phyloP scores from a whole-genome alignment of 2,797 vertebrate genomes.

The Rhabdomys pumilio region DNA sequence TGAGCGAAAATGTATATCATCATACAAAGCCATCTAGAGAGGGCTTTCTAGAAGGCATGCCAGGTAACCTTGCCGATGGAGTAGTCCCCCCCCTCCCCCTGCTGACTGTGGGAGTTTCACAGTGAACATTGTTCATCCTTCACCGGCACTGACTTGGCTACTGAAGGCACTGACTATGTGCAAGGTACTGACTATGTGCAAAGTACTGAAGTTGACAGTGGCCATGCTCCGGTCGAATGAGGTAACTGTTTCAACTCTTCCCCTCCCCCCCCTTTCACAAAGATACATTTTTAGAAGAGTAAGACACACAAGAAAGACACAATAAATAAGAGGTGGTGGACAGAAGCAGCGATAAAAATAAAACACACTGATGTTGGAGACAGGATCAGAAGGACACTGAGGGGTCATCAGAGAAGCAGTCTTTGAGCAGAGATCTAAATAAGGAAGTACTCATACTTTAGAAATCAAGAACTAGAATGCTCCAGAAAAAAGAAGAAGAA shows the following conservation, averaged over 20 bases:
- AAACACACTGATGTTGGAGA: background rate
- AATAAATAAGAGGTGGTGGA: background rate
- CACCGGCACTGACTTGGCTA: background rate
- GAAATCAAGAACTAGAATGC: background rate
- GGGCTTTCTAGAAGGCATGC: background rate
- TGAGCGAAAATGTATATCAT: background rate
- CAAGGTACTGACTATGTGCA: too few relatives aligned
- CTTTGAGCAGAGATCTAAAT: slow-evolving; percentile 12
- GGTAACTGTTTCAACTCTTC: background rate
- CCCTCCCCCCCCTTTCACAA: background rate
- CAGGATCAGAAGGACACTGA: background rate
- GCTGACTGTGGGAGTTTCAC: background rate
- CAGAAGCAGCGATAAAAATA: background rate
- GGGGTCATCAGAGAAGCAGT: background rate
- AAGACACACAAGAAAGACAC: background rate
- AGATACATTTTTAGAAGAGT: background rate
- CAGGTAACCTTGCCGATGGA: background rate
- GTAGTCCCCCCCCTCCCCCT: background rate
- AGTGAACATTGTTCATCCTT: background rate
- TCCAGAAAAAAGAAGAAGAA: background rate
- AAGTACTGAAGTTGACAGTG: background rate
- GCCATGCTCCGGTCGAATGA: background rate
- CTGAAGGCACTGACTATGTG: too few relatives aligned
- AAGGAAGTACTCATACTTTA: background rate
- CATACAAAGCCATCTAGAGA: background rate